Evolutionary conservation across 2,113 vertebrate genomes (phyloP), one percentile per base, ranked within the genome.

Genomic region (Ictidomys tridecemlineatus): DNA sequence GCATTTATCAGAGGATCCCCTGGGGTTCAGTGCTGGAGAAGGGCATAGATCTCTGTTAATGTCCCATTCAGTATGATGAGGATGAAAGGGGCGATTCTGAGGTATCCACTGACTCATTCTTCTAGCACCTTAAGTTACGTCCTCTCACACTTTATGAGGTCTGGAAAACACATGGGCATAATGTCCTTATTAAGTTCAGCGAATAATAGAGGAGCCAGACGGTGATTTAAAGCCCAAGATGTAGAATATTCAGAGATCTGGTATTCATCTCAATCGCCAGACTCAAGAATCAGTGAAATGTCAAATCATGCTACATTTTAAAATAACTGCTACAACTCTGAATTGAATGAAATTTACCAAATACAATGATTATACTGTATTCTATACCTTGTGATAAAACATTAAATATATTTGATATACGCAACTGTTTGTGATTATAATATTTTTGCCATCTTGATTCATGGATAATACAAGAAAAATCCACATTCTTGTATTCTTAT

Each of bases 161-260:
- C 89, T 89, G 87, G 79, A 77, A 93, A 95, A 95, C 37, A 96
- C 30, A 12, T 45, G 86, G 72, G 16, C 34, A 67, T 74, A 89
- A 58, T 89, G 42, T 80, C 70, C 39, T 95, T 95, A 89, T 79
- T 94, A 96, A 93, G 34, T 93, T 87, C 87, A 95, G 82, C 85
- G 45, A 94, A 96, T 80, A 88, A 90, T 8, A 95, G 56, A 95
- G 65, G 30, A 91, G 26, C 22, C 89, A 96, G 53, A 79, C 63
- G 37, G 51, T 90, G 90, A 96, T 95, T 90, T 93, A 79, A 96
- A 96, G 61, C 70, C 16, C 39, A 83, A 10, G 30, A 77, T 26
- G 67, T 8, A 51, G 70, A 86, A 72, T 89, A 87, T 89, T 91
- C 48, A 26, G 39, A 93, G 65, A 18, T 84, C 67, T 90, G 63